These are phyloP conservation scores for Drosophila lowei DNA, from an alignment of 1,140 invertebrate species.

Conservation along the genomic window DNA sequence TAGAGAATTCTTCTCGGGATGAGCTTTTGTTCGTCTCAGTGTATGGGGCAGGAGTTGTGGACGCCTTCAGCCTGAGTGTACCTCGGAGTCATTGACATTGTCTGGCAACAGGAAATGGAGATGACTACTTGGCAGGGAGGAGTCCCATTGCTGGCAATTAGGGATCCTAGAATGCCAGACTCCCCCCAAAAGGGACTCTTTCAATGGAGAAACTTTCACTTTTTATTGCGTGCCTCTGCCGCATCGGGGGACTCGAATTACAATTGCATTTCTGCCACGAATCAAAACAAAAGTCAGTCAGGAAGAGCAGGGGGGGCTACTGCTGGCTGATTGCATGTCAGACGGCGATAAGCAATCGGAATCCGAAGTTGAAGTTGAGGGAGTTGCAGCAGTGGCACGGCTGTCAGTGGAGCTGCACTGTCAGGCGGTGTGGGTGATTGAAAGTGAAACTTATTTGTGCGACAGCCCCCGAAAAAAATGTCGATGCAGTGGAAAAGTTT, in stretches of 20 bases:
- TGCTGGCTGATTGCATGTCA: constrained; percentile 49
- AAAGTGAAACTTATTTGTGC: constrained; percentile 55
- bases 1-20: too few relatives aligned
- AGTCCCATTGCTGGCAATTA: constrained; percentile 8
- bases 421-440: constrained; percentile 29
- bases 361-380: background rate
- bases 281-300: constrained; percentile 16
- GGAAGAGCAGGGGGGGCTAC: constrained; percentile 3
- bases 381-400: constrained; percentile 21
- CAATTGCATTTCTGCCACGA: too few relatives aligned
- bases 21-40: too few relatives aligned
- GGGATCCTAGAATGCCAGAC: constrained; percentile 7
- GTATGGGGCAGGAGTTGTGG: too few relatives aligned
- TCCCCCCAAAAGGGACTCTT: too few relatives aligned
- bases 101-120: constrained; percentile 28
- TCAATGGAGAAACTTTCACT: constrained; percentile 45
- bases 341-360: constrained; percentile 30
- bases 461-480: constrained; percentile 7
- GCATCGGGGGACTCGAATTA: constrained; percentile 36
- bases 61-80: background rate
- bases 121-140: constrained; percentile 14
- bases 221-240: constrained; percentile 41
- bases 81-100: constrained; percentile 42
- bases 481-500: constrained; percentile 36
- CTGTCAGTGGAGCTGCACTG: too few relatives aligned